Evolutionary conservation across 2,797 vertebrate species (phyloP), one percentile per base, ranked within the genome.

Genomic region (Agapornis canus): DNA sequence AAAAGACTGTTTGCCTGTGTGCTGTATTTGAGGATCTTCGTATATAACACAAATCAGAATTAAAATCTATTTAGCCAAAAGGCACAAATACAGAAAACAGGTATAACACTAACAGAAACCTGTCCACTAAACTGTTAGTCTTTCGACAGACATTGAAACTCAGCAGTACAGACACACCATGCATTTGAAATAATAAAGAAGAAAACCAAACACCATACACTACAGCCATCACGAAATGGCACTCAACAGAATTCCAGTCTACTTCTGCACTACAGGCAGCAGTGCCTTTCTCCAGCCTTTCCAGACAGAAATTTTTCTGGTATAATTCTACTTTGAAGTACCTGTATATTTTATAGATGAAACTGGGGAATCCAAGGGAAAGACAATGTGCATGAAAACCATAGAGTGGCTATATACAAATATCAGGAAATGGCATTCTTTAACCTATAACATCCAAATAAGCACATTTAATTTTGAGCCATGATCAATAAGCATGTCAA

Each of bases 121-220:
- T 77, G 7, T 29, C 9, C 16, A 35, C 32, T 40, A 29, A 18
- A 3, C 2, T 45, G 22, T 12, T 82, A 47, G 15, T 88, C 42
- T 43, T 89, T 9, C 31, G 37, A 40, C 26, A n/a, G 27, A 21
- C 20, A n/a, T 1, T 59, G 25, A 56, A 83, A 59, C 15, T 32
- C 43, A 77, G 26, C 27, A 77, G 29, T 26, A 43, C 18, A 73
- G 18, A 45, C 6, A 22, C 0, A 0, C 37, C 10, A 0, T 39
- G 15, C 42, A 27, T 72, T 32, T 59, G n/a, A 21, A 84, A 71
- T 12, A 75, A 52, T 20, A 66, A 57, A 35, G 15, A 47, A n/a
- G 16, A 23, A 29, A 7, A 17, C 1, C 15, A 61, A 83, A 35
- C 2, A 5, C 22, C 25, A 40, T 5, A 42, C 5, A 43, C 12